These are phyloP conservation scores for Coelinius sp. DNA, from an alignment of 2,888 invertebrate genomes.

Conservation along the genomic window DNA sequence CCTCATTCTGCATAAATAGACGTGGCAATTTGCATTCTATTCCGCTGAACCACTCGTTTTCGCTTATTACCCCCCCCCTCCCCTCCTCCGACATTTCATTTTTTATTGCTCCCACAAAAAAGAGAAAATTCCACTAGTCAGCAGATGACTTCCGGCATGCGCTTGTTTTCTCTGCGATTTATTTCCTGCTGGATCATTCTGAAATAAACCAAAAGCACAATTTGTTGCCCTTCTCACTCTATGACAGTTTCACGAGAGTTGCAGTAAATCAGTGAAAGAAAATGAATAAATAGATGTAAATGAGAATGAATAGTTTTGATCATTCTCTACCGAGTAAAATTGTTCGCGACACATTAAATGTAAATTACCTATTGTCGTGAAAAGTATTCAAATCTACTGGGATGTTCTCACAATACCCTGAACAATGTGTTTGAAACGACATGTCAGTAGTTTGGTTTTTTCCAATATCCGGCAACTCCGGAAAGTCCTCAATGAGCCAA, in stretches of 20 bases:
- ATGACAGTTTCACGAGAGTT: background rate
- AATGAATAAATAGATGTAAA: constrained; percentile 22
- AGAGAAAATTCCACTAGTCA: background rate
- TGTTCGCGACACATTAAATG: constrained; percentile 48
- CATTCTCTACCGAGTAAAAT: constrained; percentile 6
- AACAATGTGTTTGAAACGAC: constrained; percentile 53
- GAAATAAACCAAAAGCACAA: background rate
- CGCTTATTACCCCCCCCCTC: too few relatives aligned
- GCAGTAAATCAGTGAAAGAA: background rate
- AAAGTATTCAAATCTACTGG: background rate
- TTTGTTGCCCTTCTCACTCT: background rate
- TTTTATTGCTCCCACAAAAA: background rate
- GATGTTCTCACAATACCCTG: constrained; percentile 43
- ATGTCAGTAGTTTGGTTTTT: constrained; percentile 51
- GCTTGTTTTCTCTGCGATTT: background rate
- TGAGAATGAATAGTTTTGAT: background rate
- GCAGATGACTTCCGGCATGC: constrained; percentile 12
- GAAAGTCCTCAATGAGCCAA: constrained; percentile 23
- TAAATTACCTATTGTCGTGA: constrained; percentile 51
- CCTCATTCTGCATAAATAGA: constrained; percentile 3
- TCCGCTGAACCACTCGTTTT: constrained; percentile 3
- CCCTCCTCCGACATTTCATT: background rate
- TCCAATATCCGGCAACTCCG: constrained; percentile 56
- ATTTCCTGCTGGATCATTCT: background rate
- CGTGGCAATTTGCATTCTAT: constrained; percentile 18